Conservation (phyloP, 2,797 vertebrate genomes). For the Rhinatrema bivittatum region DNA sequence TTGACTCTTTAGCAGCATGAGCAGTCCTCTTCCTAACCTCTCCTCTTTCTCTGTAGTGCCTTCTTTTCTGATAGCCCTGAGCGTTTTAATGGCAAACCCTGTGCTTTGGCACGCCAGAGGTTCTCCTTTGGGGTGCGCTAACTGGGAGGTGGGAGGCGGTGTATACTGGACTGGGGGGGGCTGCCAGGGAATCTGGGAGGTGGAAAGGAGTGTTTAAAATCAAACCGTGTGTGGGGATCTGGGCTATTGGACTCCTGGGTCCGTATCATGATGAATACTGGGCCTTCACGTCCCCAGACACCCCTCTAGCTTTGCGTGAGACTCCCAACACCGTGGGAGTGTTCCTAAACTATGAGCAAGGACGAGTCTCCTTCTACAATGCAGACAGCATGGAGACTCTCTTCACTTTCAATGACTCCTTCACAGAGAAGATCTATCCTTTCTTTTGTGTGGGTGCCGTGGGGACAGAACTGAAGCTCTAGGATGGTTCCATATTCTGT, state of each 20-base stretch:
- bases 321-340: constrained; percentile 3
- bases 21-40: too few relatives aligned
- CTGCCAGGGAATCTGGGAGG: background rate
- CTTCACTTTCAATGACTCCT: background rate
- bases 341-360: constrained; percentile 16
- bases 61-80: background rate
- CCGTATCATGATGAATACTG: constrained; percentile 6
- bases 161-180: constrained; percentile 15
- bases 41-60: background rate
- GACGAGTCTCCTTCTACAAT: constrained; percentile 9
- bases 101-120: constrained; percentile 1
- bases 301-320: background rate
- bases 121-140: constrained; percentile 8
- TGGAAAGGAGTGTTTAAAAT: constrained; percentile 9
- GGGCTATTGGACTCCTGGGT: constrained; percentile 16
- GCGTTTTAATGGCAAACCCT: constrained; percentile 9
- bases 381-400: background rate
- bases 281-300: constrained; percentile 16
- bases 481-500: too few relatives aligned
- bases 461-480: too few relatives aligned
- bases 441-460: too few relatives aligned
- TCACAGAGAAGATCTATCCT: constrained; percentile 3
- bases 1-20: too few relatives aligned
- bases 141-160: constrained; percentile 18
- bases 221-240: constrained; percentile 11